These are phyloP conservation scores for Elgonia sp. DNA, from an alignment of 2,888 invertebrate genomes.

Conservation along the genomic window DNA sequence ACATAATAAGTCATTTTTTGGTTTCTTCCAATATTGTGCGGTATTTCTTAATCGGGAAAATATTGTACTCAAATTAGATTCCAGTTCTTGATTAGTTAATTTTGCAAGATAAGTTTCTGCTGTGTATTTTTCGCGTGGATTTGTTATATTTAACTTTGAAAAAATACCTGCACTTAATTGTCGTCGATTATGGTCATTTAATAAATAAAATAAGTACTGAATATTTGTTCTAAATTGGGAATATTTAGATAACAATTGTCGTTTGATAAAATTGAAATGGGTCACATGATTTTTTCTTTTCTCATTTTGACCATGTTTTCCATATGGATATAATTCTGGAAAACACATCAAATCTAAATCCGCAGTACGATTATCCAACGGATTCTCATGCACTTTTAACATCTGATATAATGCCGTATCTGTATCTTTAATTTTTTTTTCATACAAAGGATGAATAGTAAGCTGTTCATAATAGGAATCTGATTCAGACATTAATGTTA, in stretches of 20 bases:
- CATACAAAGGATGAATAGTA: not conserved
- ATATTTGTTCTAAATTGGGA: slow-evolving; percentile 67
- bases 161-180: too few relatives aligned
- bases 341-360: slow-evolving; percentile 72
- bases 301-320: slow-evolving; percentile 73
- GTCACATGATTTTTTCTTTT: slow-evolving; percentile 66
- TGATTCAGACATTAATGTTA: slow-evolving; percentile 29
- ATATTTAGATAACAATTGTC: slow-evolving; percentile 26
- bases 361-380: slow-evolving; percentile 74
- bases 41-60: too few relatives aligned
- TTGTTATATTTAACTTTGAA: too few relatives aligned
- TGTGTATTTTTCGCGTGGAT: too few relatives aligned
- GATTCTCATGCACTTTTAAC: slow-evolving; percentile 72
- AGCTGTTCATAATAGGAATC: slow-evolving; percentile 41
- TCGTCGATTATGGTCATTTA: slow-evolving; percentile 74
- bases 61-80: slow-evolving; percentile 74
- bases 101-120: slow-evolving; percentile 40
- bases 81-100: slow-evolving; percentile 65
- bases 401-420: slow-evolving; percentile 56
- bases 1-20: too few relatives aligned
- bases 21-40: too few relatives aligned
- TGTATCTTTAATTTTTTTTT: slow-evolving; percentile 52
- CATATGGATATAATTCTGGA: too few relatives aligned
- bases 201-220: slow-evolving; percentile 79
- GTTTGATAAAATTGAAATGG: slow-evolving; percentile 74